A percentile compares a stretch with the other conserved stretches of the same genome.
Evolutionary conservation across 2,888 invertebrate genomes (phyloP).

Genomic region (Tenthredo livida): DNA sequence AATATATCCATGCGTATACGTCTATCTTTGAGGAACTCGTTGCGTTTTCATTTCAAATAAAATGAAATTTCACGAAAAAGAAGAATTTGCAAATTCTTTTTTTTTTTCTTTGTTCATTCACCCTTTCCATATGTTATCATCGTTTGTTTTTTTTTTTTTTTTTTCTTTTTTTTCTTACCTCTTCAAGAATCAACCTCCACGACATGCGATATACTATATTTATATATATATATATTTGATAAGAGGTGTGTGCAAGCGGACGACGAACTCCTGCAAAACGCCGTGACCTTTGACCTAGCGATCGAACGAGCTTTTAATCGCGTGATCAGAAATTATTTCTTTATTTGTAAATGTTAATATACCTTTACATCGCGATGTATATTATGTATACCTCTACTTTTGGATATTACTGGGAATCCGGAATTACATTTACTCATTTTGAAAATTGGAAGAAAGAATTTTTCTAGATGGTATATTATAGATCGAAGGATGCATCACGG

Average conservation of each 20-base stretch:
- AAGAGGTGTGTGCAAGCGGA: slow-evolving; percentile 57
- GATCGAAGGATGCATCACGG: neutral
- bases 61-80: neutral
- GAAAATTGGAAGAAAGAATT: neutral
- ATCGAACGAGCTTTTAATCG: neutral
- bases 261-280: slow-evolving; percentile 72
- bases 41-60: neutral
- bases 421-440: neutral
- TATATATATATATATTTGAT: slow-evolving; percentile 64
- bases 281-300: slow-evolving; percentile 63
- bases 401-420: neutral
- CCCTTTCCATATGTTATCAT: too few species aligned
- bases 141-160: too few species aligned
- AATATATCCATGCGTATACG: too few species aligned
- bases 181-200: too few species aligned
- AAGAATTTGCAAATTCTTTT: too few species aligned
- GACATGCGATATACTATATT: neutral
- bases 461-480: neutral
- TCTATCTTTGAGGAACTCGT: neutral
- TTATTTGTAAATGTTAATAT: neutral
- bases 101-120: too few species aligned
- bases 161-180: too few species aligned
- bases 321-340: slow-evolving; percentile 14
- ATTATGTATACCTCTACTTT: neutral
- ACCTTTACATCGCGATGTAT: neutral